phyloP scores from a whole-genome alignment of 2,797 vertebrate species.

The Smutsia gigantea region DNA sequence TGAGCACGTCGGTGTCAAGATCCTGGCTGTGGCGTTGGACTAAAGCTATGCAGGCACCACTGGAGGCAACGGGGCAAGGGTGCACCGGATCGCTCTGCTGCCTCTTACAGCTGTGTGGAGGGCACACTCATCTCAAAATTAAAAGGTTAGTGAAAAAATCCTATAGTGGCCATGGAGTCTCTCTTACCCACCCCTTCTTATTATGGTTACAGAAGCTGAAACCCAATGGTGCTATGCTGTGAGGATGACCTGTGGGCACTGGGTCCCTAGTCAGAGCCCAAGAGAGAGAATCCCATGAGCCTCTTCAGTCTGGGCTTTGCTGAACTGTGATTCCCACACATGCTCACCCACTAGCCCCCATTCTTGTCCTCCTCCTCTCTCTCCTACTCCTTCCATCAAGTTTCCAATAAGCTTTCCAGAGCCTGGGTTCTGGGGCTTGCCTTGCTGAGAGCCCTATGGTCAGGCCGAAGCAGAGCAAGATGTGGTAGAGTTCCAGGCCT shows the following conservation, averaged over 20 bases:
- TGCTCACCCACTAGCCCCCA: no score
- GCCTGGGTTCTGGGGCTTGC: neutral
- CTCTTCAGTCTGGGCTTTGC: neutral
- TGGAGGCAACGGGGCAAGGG: neutral
- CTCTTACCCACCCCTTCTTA: no score
- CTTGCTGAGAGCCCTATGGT: neutral
- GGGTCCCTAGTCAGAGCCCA: neutral
- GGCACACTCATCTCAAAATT: neutral
- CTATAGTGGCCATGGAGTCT: neutral
- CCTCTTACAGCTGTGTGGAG: neutral
- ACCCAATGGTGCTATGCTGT: neutral
- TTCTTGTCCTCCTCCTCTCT: neutral
- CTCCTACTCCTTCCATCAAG: neutral
- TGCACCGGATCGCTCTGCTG: neutral
- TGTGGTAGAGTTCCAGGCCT: neutral
- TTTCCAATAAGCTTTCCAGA: neutral
- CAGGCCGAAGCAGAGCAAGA: neutral
- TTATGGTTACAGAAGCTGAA: neutral
- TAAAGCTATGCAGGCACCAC: neutral
- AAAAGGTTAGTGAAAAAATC: neutral
- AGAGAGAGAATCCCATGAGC: neutral
- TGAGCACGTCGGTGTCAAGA: fast-evolving
- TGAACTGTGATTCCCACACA: neutral
- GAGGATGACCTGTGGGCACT: no score
- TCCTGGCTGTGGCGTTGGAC: fast-evolving